Base-by-base conservation (phyloP, 2,888 invertebrate genomes). In the Metacarcinus magister region DNA sequence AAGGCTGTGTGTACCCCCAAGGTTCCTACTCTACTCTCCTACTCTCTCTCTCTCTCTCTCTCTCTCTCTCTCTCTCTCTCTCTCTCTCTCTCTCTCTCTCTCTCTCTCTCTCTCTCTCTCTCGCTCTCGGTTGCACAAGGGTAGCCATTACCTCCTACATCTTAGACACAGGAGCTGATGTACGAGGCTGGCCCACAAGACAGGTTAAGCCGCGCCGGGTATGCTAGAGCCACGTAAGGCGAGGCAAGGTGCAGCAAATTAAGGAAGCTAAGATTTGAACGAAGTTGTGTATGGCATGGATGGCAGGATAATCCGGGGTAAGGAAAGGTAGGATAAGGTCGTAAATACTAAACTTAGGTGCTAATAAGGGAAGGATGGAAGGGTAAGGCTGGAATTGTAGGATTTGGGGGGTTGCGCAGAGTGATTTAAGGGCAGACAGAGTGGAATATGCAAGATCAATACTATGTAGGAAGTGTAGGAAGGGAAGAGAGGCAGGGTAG, bases 61-160 rank as follows among this genome's bases (percentile, higher is more conserved):
- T 75, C 75, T 28, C 75, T 75, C 75, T 75, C 75, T 75, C 75
- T 75, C 75, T 75, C 75, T 75, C 75, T 75, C 75, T 75, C 75
- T 75, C 75, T 75, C 75, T 75, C 75, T 75, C 75, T 75, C 75
- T 75, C 75, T 75, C 75, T 75, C 75, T 75, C 75, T 75, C 75
- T 75, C 75, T 75, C 75, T 75, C 75, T 75, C 75, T 75, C 75
- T 75, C 75, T 75, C 75, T 75, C 75, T 75, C 75, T 75, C 75
- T 75, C 75, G 23, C 75, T 75, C 75, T 67, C 67, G 19, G 23
- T 67, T 23, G 19, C 67, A 2, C 10, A 13, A 16, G 60, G 19
- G 75, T 7, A 0, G n/a, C 75, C 75, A 75, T 28, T 60, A 60
- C 60, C 1, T 60, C 60, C 19, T 2, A 60, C 19, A 75, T 23